phyloP scores from a whole-genome alignment of 2,888 invertebrate genomes.

The Euphydryas editha region DNA sequence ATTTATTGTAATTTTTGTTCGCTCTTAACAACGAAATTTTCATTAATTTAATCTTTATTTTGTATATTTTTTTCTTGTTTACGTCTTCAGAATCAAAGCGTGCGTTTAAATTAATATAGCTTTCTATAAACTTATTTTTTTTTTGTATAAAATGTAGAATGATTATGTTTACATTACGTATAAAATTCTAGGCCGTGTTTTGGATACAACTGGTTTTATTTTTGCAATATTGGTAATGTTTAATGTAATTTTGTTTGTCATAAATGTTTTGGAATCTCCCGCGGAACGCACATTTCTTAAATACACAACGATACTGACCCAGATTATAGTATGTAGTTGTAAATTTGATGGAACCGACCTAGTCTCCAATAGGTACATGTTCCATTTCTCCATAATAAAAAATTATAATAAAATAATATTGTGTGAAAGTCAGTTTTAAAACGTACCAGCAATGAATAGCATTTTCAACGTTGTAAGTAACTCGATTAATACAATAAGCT shows the following conservation, averaged over 20 bases:
- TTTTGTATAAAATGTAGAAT: not conserved
- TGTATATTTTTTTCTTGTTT: not conserved
- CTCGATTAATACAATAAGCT: slow-evolving; percentile 33
- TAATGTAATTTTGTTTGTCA: too few species aligned
- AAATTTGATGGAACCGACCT: too few species aligned
- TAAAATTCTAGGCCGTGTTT: not conserved
- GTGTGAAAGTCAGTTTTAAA: slow-evolving; percentile 16
- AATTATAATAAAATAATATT: slow-evolving; percentile 3
- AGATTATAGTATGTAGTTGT: too few species aligned
- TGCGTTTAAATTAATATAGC: not conserved
- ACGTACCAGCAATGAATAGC: slow-evolving; percentile 6
- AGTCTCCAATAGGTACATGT: not conserved
- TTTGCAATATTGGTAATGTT: too few species aligned
- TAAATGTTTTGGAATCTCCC: too few species aligned
- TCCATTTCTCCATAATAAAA: not conserved
- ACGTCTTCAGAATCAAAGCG: not conserved
- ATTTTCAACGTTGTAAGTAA: slow-evolving; percentile 17
- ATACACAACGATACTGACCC: too few species aligned
- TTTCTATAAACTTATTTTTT: not conserved
- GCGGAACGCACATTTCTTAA: too few species aligned
- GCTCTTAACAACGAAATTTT: slow-evolving; percentile 22
- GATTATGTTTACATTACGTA: not conserved
- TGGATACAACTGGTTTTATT: too few species aligned
- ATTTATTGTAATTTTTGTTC: slow-evolving; percentile 31
- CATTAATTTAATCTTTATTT: slow-evolving; percentile 10